These are phyloP conservation scores for Drosophila stalkeri DNA, from an alignment of 2,888 invertebrate species.

Conservation along the genomic window DNA sequence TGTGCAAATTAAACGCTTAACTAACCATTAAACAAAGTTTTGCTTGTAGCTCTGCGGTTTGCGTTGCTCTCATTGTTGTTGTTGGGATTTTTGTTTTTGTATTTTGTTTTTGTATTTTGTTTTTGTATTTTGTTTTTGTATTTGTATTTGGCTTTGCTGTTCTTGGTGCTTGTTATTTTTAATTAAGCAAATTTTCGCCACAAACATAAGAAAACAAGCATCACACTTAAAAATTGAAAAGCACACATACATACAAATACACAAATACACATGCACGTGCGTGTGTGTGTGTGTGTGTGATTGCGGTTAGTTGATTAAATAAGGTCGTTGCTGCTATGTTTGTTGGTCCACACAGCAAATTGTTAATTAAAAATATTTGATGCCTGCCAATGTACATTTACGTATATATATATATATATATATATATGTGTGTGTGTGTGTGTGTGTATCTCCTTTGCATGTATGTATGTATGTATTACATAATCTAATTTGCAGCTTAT, in stretches of 20 bases:
- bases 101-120: constrained; percentile 30
- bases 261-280: neutral
- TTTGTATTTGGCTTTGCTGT: constrained; percentile 41
- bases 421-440: neutral
- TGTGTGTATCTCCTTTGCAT: neutral
- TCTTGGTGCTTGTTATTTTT: constrained; percentile 70
- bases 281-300: neutral
- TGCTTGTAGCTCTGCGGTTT: constrained; percentile 74
- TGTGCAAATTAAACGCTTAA: constrained; percentile 76
- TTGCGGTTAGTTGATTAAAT: constrained; percentile 36
- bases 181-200: constrained; percentile 76
- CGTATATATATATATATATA: neutral
- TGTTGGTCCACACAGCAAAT: constrained; percentile 45
- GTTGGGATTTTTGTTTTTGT: constrained; percentile 19
- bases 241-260: constrained; percentile 11
- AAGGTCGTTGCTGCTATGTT: constrained; percentile 33
- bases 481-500: constrained; percentile 41
- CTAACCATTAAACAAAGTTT: constrained; percentile 78
- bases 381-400: constrained; percentile 24
- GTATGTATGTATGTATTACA: constrained; percentile 1
- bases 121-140: constrained; percentile 28
- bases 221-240: constrained; percentile 43
- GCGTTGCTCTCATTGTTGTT: constrained; percentile 27
- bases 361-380: constrained; percentile 72
- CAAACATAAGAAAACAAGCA: constrained; percentile 67